phyloP scores from a whole-genome alignment of 2,797 vertebrate species.

The Macropodus opercularis region DNA sequence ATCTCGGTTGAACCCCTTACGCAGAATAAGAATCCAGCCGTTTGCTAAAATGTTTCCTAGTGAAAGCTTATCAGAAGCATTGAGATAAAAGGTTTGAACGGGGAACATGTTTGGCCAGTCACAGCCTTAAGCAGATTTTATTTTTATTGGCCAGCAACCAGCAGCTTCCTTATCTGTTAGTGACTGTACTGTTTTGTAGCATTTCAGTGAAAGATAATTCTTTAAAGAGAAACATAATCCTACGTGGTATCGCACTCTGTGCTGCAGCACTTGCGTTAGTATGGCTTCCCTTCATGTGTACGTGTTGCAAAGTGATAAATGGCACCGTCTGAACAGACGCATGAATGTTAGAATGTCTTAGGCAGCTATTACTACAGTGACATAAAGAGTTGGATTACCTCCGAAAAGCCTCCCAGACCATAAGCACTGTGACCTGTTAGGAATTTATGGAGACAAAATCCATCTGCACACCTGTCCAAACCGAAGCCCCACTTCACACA shows the following conservation, averaged over 20 bases:
- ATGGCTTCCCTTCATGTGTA: background rate
- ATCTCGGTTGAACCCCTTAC: no score
- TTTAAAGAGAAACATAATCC: constrained; percentile 13
- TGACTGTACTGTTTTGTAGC: constrained; percentile 1
- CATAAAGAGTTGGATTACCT: constrained; percentile 40
- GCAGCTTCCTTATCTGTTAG: constrained; percentile 12
- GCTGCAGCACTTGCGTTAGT: constrained; percentile 2
- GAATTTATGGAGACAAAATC: constrained; percentile 28
- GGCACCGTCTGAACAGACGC: background rate
- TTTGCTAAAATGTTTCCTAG: background rate
- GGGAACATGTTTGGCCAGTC: constrained; percentile 32
- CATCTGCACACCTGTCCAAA: constrained; percentile 59
- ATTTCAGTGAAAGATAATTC: constrained; percentile 12
- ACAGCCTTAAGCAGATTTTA: constrained; percentile 23
- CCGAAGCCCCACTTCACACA: constrained; percentile 61
- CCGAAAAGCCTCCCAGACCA: constrained; percentile 26
- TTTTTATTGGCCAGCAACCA: constrained; percentile 29
- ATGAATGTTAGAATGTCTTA: constrained; percentile 11
- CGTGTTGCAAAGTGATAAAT: constrained; percentile 13
- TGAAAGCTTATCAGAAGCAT: constrained; percentile 2
- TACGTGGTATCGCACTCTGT: background rate
- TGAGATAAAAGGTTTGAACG: constrained; percentile 37
- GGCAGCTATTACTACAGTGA: constrained; percentile 32
- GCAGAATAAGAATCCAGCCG: background rate
- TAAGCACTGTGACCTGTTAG: constrained; percentile 44